A percentile compares a stretch with the other conserved stretches of the same genome.
Conservation (phyloP, 2,888 invertebrate genomes). For the Tridacna crocea region DNA sequence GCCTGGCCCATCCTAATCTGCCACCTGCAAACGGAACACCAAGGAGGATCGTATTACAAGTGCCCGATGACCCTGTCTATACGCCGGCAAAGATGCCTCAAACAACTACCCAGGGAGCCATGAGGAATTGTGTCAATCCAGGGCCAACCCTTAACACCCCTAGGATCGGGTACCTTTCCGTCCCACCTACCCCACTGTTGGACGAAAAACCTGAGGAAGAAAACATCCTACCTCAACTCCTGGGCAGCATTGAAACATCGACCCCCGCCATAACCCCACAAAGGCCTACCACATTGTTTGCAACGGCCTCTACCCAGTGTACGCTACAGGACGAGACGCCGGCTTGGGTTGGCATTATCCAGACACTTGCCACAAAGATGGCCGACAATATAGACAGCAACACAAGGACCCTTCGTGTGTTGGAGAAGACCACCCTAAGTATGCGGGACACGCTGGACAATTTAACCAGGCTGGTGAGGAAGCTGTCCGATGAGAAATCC, state of each 20-base stretch:
- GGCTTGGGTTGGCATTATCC: not conserved
- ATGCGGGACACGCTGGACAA: not conserved
- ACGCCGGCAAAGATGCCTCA: not conserved
- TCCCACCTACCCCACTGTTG: not conserved
- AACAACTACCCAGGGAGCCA: not conserved
- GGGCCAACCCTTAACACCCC: slow-evolving; percentile 4
- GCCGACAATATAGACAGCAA: not conserved
- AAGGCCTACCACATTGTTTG: not conserved
- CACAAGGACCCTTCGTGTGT: not conserved
- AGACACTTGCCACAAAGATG: not conserved
- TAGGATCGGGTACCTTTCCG: not conserved
- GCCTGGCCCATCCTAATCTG: not conserved
- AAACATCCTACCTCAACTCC: slow-evolving; percentile 6
- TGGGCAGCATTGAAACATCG: not conserved
- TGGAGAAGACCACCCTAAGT: slow-evolving; percentile 1
- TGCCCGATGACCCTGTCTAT: not conserved
- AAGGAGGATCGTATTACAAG: not conserved
- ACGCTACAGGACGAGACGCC: not conserved
- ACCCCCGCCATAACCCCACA: not conserved
- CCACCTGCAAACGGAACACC: not conserved
- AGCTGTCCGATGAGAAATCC: not conserved
- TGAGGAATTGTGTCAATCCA: not conserved
- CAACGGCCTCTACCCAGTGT: not conserved
- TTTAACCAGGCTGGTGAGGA: slow-evolving; percentile 11
- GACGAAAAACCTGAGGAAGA: not conserved